These are phyloP conservation scores for Phenacoccus solenopsis DNA, from an alignment of 1,140 invertebrate species.

Conservation along the genomic window DNA sequence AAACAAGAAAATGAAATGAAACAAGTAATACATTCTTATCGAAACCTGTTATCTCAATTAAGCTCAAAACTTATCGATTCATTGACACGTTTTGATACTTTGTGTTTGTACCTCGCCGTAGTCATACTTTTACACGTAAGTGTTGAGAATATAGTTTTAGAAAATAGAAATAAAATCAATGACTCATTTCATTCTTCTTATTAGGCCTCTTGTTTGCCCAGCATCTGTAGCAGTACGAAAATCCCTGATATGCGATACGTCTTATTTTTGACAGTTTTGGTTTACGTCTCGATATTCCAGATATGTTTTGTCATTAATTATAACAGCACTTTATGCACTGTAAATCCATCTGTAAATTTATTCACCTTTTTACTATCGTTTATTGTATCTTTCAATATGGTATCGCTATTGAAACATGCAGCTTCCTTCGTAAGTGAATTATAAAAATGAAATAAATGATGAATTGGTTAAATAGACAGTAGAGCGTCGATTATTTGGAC, in stretches of 20 bases:
- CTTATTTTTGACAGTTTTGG: background rate
- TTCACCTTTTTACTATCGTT: too few relatives aligned
- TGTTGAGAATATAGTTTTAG: background rate
- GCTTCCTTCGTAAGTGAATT: too few relatives aligned
- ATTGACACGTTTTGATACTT: conserved; percentile 15
- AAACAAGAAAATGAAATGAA: background rate
- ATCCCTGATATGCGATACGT: background rate
- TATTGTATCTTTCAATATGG: too few relatives aligned
- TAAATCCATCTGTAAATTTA: too few relatives aligned
- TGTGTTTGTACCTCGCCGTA: conserved; percentile 15
- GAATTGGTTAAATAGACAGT: too few relatives aligned
- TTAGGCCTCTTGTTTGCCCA: background rate
- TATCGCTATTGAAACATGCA: too few relatives aligned
- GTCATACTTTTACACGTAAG: conserved; percentile 13
- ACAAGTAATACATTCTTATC: background rate
- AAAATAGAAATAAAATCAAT: background rate
- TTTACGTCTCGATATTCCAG: background rate
- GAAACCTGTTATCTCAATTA: background rate
- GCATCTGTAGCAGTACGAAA: background rate
- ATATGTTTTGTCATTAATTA: background rate
- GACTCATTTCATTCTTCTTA: background rate
- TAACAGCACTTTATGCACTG: background rate
- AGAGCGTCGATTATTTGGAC: too few relatives aligned
- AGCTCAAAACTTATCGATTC: conserved; percentile 8
- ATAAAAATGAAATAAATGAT: too few relatives aligned